Base-by-base conservation (phyloP, 1,140 invertebrate species). In the Drosophila subobscura region DNA sequence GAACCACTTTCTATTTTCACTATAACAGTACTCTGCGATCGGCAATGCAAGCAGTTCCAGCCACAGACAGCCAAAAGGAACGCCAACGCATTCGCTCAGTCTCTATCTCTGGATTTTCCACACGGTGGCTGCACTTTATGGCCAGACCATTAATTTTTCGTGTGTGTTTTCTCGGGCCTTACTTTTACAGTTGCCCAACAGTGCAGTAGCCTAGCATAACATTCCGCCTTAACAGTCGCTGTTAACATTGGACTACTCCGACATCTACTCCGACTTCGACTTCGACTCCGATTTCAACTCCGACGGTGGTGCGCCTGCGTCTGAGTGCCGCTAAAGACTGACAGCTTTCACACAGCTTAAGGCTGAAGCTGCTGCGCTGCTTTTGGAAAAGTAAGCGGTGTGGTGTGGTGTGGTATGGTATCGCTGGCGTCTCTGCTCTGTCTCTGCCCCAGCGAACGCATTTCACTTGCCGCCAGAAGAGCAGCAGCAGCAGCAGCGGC, bases 1-100 rank as follows among this genome's bases (percentile, higher is more conserved):
- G 88, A 86, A 90, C 86, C 86, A 90, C 86, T 90, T 90, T 90
- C 88, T 90, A 90, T 90, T 90, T 90, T 90, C 88, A 90, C 86
- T 90, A 90, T 90, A 90, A 88, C 88, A 83, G 84, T 89, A 89
- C 72, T 72, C 57, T 45, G 65, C 45, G 29, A 70, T 41, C 53
- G 59, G 67, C 72, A 78, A 54, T 49, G 57, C 52, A 64, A 20
- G 16, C 16, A 20, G 16, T 20, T 20, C 1, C 53, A 41, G 12
- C 71, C 42, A 73, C 41, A 75, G 42, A 57, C 68, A 77, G 51
- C 59, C 45, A 67, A 60, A 45, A 54, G 12, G 49, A 47, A 70
- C 71, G 70, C 37, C 60, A 77, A 64, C 56, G 60, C 45, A 70
- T 49, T 45, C 49, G 49, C 59, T 6, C 41, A 10, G n/a, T 14